Conservation (phyloP, 2,113 vertebrate species). For the Embiotoca jacksoni region DNA sequence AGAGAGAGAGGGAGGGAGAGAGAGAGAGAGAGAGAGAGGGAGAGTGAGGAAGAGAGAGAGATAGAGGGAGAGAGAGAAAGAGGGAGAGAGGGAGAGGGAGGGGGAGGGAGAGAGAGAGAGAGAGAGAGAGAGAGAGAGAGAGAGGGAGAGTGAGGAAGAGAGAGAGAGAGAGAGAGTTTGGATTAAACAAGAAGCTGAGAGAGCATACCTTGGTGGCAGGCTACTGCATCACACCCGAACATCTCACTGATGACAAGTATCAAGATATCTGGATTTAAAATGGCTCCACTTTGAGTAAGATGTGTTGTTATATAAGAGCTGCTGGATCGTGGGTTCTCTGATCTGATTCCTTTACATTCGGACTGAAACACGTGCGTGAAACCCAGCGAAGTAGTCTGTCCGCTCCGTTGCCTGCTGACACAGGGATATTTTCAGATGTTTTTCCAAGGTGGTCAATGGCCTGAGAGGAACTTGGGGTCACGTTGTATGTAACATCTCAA, state of each 20-base stretch:
- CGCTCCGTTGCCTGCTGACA: not conserved
- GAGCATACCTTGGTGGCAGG: not conserved
- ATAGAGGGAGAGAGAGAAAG: not conserved
- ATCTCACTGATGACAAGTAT: not conserved
- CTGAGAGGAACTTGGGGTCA: not conserved
- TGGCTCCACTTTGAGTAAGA: not conserved
- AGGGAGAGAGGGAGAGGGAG: too few species aligned
- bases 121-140: too few species aligned
- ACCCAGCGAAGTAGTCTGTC: not conserved
- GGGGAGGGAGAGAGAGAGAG: too few species aligned
- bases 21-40: too few species aligned
- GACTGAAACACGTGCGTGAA: not conserved
- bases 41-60: not conserved
- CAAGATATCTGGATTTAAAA: not conserved
- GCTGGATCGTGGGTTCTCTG: not conserved
- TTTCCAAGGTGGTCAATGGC: not conserved
- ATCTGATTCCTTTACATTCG: not conserved
- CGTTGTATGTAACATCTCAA: not conserved
- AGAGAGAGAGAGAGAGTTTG: constrained; percentile 5
- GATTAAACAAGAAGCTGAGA: constrained; percentile 25
- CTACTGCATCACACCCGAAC: constrained; percentile 12
- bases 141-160: not conserved
- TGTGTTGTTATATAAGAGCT: not conserved
- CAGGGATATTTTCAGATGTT: not conserved
- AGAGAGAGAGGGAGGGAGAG: too few species aligned